Base-by-base conservation (phyloP, 2,113 vertebrate genomes). In the Phycodurus eques region DNA sequence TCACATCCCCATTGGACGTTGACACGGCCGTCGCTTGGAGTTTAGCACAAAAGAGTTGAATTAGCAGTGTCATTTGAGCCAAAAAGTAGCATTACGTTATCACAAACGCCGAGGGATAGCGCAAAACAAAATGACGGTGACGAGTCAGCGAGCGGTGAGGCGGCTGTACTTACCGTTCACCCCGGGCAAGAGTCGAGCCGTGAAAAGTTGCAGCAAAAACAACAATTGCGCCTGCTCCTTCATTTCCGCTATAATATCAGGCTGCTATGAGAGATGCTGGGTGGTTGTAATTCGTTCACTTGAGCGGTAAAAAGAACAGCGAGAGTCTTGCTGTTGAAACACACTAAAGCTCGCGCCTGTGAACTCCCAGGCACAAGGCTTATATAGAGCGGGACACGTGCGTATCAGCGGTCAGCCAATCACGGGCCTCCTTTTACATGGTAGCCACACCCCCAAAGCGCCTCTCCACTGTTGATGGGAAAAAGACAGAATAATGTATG, bases 401-500 rank as follows among this genome's bases (percentile, higher is more conserved):
- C 81, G 72, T 75, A 33, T 75, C 49, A 13, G 68, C 75, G 73
- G 31, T 72, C 71, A 74, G 68, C 93, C 93, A 92, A 92, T 92
- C 69, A 73, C 57, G 71, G 22, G 14, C 51, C 31, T 59, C 5
- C 13, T 31, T 31, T 80, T 54, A 81, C 83, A 85, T 78, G 69
- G 72, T 71, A 75, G 46, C 77, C 49, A 72, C 88, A 75, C 91
- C 88, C 80, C 46, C 53, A 53, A 12, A 35, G 12, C 1, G n/a
- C 15, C 9, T 8, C 68, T 53, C 27, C 54, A 33, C 49, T 72
- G 56, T 33, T 43, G 31, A 54, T 31, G 56, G 19, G 20, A 7
- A 49, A 64, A 31, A 43, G 3, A 2, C 22, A 49, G 47, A 15
- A 15, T 14, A 12, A 49, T 49, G 6, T 44, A 44, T 44, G 43